Conservation (phyloP, 2,888 invertebrate genomes). For the Dryococelus australis region DNA sequence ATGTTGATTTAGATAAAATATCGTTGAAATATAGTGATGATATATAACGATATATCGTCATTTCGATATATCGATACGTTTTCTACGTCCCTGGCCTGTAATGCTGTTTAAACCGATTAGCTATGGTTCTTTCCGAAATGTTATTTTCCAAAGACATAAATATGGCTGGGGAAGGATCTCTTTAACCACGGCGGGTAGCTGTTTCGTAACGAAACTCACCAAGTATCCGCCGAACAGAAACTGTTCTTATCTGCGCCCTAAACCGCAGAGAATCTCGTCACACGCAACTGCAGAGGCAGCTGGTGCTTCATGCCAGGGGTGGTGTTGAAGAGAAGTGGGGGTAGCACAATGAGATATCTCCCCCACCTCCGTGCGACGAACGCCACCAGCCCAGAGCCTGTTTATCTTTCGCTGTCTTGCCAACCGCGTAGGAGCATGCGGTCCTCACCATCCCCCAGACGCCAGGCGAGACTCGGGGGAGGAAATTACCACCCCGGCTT, state of each 20-base stretch:
- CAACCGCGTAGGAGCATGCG: not conserved
- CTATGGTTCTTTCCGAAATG: no score
- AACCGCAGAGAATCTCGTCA: not conserved
- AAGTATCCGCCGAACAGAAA: not conserved
- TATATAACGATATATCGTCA: no score
- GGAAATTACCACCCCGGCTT: not conserved
- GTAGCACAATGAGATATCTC: not conserved
- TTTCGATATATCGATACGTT: no score
- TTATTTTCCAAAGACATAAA: no score
- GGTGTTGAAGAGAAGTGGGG: not conserved
- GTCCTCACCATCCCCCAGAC: not conserved
- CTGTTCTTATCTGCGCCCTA: not conserved
- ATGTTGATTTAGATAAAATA: no score
- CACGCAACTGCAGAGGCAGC: not conserved
- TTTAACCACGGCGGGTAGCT: not conserved
- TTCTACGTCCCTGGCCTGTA: no score
- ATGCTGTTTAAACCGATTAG: no score
- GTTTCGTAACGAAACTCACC: not conserved
- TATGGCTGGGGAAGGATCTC: no score
- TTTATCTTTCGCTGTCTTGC: conserved; percentile 16
- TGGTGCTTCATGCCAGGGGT: not conserved
- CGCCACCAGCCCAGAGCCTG: not conserved
- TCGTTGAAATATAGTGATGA: no score
- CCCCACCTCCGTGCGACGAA: not conserved
- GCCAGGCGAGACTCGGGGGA: not conserved